Percentiles rank a stretch among this genome's conserved stretches.
Evolutionary conservation across 1,140 invertebrate species (phyloP).

Genomic region (Trinorchestia longiramus): DNA sequence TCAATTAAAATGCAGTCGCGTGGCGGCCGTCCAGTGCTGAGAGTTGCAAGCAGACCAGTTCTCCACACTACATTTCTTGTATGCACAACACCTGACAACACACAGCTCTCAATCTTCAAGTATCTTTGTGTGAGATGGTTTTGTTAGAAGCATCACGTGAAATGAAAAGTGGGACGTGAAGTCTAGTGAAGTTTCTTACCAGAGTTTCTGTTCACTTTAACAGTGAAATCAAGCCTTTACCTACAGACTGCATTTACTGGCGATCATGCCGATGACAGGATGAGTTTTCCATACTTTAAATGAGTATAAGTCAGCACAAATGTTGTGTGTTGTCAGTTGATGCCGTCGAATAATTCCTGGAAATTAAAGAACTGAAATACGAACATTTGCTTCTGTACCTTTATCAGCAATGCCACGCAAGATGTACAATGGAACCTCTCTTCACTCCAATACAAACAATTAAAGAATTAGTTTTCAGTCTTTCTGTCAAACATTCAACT

Average conservation of each 20-base stretch:
- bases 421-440: too few species aligned
- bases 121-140: not conserved
- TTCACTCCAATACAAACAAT: too few species aligned
- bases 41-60: too few species aligned
- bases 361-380: too few species aligned
- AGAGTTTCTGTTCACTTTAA: not conserved
- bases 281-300: not conserved
- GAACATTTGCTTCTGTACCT: too few species aligned
- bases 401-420: too few species aligned
- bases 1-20: not conserved
- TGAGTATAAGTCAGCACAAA: too few species aligned
- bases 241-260: not conserved
- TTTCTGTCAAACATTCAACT: too few species aligned
- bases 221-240: not conserved
- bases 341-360: too few species aligned
- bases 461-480: too few species aligned
- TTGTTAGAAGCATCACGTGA: not conserved
- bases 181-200: not conserved
- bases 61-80: not conserved
- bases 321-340: too few species aligned
- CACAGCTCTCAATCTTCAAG: not conserved
- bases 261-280: not conserved
- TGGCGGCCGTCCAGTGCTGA: not conserved
- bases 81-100: not conserved
- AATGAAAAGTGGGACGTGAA: not conserved